These are phyloP conservation scores for Tapirus terrestris DNA, from an alignment of 2,113 vertebrate genomes.

Conservation along the genomic window DNA sequence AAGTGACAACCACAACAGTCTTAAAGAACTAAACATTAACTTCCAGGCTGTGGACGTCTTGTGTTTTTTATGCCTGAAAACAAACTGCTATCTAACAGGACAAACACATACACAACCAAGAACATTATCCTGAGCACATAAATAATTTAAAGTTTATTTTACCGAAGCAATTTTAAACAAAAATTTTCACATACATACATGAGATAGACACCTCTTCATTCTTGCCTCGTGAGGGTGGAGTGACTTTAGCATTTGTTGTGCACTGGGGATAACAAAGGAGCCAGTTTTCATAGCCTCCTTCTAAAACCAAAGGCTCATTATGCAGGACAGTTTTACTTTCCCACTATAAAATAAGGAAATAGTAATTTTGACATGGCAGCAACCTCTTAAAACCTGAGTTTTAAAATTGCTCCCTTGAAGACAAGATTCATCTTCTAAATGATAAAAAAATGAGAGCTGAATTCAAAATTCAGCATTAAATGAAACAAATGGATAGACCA, in stretches of 20 bases:
- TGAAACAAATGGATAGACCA: neutral
- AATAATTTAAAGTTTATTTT: slow-evolving; percentile 21
- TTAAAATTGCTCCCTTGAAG: neutral
- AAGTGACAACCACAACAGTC: neutral
- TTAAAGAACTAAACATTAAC: slow-evolving; percentile 46
- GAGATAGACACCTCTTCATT: slow-evolving; percentile 89
- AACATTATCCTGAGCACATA: slow-evolving; percentile 3
- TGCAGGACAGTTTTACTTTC: slow-evolving; percentile 94
- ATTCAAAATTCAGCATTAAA: slow-evolving; percentile 35
- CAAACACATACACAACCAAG: slow-evolving; percentile 42
- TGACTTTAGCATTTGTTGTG: slow-evolving; percentile 95
- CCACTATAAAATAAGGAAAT: slow-evolving; percentile 89
- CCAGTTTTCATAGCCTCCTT: slow-evolving; percentile 99
- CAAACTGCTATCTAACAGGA: slow-evolving; percentile 40
- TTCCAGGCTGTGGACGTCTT: neutral
- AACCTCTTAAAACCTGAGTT: neutral
- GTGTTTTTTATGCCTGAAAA: slow-evolving; percentile 2
- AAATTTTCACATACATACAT: slow-evolving; percentile 89
- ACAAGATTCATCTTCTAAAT: slow-evolving; percentile 27
- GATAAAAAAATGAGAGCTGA: neutral
- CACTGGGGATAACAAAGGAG: slow-evolving; percentile 98
- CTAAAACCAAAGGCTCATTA: slow-evolving; percentile 95
- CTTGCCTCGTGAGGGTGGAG: slow-evolving; percentile 88
- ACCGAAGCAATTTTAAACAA: slow-evolving; percentile 59
- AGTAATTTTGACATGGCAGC: neutral